phyloP scores from a whole-genome alignment of 2,888 invertebrate species.

The Tethea ocularis region DNA sequence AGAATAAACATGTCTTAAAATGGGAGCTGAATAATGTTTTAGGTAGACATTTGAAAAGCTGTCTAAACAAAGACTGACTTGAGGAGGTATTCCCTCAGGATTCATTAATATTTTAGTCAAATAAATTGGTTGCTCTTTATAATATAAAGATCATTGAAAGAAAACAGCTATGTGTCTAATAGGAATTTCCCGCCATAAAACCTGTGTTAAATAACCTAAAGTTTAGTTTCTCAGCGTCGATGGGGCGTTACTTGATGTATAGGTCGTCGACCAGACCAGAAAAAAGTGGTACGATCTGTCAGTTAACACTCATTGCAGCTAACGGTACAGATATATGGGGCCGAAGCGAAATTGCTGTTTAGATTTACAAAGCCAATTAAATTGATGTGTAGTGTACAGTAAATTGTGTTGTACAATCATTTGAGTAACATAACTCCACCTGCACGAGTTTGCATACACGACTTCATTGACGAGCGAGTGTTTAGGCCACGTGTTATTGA shows the following conservation, averaged over 20 bases:
- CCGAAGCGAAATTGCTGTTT: conserved; percentile 51
- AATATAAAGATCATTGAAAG: too few relatives aligned
- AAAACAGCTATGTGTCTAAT: not conserved
- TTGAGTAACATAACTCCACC: not conserved
- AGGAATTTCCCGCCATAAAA: not conserved
- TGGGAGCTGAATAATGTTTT: not conserved
- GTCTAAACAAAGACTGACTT: too few relatives aligned
- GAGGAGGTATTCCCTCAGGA: too few relatives aligned
- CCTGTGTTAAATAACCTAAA: not conserved
- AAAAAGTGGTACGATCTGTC: conserved; percentile 50
- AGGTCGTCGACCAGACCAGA: conserved; percentile 58
- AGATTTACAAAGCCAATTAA: conserved; percentile 46
- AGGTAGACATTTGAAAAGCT: not conserved
- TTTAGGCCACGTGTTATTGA: not conserved
- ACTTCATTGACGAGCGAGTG: not conserved
- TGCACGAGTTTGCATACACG: not conserved
- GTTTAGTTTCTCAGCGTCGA: not conserved
- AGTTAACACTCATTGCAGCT: conserved; percentile 50
- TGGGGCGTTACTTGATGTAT: not conserved
- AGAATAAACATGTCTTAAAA: not conserved
- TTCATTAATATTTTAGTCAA: too few relatives aligned
- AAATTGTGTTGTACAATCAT: conserved; percentile 8
- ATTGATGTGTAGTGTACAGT: conserved; percentile 16
- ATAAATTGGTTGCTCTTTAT: too few relatives aligned
- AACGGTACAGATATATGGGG: conserved; percentile 54